phyloP scores from a whole-genome alignment of 2,113 vertebrate species.

The Oreotrochilus melanogaster region DNA sequence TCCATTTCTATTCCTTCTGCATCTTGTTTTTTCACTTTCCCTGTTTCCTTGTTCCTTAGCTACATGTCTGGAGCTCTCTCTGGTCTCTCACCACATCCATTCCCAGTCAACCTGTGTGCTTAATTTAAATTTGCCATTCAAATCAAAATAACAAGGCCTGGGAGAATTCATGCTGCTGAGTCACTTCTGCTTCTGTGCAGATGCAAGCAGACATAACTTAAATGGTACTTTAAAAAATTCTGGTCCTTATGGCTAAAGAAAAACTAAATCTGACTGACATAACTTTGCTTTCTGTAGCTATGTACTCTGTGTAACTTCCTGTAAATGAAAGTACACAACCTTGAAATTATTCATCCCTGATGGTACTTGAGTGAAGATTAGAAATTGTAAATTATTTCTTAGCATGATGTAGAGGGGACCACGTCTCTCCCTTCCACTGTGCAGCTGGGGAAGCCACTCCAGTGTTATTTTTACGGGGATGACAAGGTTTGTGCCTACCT shows the following conservation, averaged over 20 bases:
- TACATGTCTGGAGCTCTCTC: not conserved
- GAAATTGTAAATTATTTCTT: conserved; percentile 14
- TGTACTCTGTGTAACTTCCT: not conserved
- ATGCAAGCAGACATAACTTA: conserved; percentile 51
- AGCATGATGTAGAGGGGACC: not conserved
- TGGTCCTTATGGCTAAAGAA: not conserved
- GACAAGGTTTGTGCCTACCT: not conserved
- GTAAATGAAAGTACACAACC: not conserved
- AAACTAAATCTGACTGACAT: conserved; percentile 32
- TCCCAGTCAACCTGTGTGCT: not conserved
- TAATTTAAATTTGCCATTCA: conserved; percentile 47
- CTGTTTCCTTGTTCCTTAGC: not conserved
- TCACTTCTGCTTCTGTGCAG: conserved; percentile 39
- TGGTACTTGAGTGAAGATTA: not conserved
- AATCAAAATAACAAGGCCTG: conserved; percentile 50
- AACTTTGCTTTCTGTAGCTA: conserved; percentile 40
- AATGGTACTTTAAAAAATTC: conserved; percentile 54
- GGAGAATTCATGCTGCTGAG: conserved; percentile 50
- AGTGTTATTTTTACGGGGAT: not conserved
- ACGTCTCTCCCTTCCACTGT: not conserved
- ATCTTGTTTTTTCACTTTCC: not conserved
- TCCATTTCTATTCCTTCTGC: not conserved
- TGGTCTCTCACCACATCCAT: not conserved
- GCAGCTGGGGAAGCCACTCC: not conserved
- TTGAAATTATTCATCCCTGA: not conserved